Percentiles rank a stretch among this genome's conserved stretches.
phyloP scores from a whole-genome alignment of 2,888 invertebrate genomes.

The Entomobrya proxima region DNA sequence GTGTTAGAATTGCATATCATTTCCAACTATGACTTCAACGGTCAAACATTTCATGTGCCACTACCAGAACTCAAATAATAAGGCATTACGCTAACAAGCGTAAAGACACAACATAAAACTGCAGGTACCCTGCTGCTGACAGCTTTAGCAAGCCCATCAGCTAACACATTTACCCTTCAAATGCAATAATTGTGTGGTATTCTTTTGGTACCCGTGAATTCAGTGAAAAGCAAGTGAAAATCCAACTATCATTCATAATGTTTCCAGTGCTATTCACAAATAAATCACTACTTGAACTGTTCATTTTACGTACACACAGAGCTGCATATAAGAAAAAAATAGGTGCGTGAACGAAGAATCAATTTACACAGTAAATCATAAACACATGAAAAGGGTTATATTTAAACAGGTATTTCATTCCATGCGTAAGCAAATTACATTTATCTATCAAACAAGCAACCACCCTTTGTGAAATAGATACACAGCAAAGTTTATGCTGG shows the following conservation, averaged over 20 bases:
- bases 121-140: constrained; percentile 48
- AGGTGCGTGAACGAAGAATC: constrained; percentile 39
- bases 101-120: background rate
- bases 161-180: constrained; percentile 3
- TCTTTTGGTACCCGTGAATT: background rate
- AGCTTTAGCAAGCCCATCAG: background rate
- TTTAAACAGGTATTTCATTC: background rate
- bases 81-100: background rate
- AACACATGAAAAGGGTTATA: background rate
- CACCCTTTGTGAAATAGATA: background rate
- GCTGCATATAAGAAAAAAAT: no score
- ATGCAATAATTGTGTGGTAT: background rate
- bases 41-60: constrained; percentile 3
- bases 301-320: constrained; percentile 63
- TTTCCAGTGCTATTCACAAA: constrained; percentile 32
- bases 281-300: constrained; percentile 57
- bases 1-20: no score
- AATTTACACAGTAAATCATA: constrained; percentile 67
- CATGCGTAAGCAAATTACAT: constrained; percentile 34
- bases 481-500: background rate
- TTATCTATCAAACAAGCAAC: background rate
- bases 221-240: constrained; percentile 59
- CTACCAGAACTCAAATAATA: background rate
- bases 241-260: constrained; percentile 41
- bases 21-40: background rate